phyloP scores from a whole-genome alignment of 1,140 invertebrate species.

The Bombus sylvicola region DNA sequence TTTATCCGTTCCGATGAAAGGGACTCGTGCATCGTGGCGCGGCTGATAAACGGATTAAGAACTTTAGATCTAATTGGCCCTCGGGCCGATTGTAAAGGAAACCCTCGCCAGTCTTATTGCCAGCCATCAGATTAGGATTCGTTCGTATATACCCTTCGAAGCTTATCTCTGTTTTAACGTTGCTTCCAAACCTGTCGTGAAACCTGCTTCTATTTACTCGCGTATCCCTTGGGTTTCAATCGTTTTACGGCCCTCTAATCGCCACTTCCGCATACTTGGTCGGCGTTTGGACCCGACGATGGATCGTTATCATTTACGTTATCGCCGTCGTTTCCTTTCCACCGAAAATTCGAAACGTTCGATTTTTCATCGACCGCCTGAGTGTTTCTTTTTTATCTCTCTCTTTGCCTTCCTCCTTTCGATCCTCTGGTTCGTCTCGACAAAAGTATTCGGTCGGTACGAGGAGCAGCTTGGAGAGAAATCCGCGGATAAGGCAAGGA shows the following conservation, averaged over 20 bases:
- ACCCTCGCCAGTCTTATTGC: conserved; percentile 56
- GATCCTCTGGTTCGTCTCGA: neutral
- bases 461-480: neutral
- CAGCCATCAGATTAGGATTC: conserved; percentile 62
- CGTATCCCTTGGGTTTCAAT: conserved; percentile 56
- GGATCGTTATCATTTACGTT: conserved; percentile 49
- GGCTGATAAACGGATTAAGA: conserved; percentile 71
- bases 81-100: conserved; percentile 66
- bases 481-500: conserved; percentile 35
- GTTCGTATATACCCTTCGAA: conserved; percentile 37
- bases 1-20: conserved; percentile 58
- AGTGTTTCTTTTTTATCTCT: no score
- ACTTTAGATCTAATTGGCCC: conserved; percentile 68
- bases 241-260: conserved; percentile 62
- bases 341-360: neutral
- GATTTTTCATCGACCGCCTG: neutral
- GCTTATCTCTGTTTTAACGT: conserved; percentile 59
- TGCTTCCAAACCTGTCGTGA: conserved; percentile 61
- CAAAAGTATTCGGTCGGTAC: neutral
- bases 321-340: conserved; percentile 31
- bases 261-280: conserved; percentile 58
- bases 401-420: no score
- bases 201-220: conserved; percentile 65
- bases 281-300: neutral
- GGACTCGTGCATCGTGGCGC: conserved; percentile 45